phyloP scores from a whole-genome alignment of 2,113 vertebrate genomes.

The Elachura formosa region DNA sequence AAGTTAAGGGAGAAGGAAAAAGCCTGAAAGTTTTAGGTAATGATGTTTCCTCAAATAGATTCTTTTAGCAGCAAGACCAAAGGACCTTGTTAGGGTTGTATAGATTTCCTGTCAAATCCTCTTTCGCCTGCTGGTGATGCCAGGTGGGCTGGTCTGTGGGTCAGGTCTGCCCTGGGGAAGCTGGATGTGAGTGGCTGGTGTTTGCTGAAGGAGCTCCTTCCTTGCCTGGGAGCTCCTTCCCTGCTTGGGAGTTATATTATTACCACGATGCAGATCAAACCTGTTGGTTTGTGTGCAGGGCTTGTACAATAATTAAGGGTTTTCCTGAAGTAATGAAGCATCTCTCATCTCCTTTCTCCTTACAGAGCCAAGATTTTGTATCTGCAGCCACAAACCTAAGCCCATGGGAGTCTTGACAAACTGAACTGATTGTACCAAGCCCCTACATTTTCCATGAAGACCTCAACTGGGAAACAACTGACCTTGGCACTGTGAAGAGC shows the following conservation, averaged over 20 bases:
- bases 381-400: not conserved
- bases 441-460: not conserved
- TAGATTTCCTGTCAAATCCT: not conserved
- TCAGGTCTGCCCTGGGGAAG: not conserved
- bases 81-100: not conserved
- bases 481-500: not conserved
- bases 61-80: not conserved
- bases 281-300: not conserved
- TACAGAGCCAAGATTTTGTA: not conserved
- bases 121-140: not conserved
- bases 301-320: not conserved
- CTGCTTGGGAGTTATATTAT: not conserved
- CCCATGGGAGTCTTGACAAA: fast-evolving
- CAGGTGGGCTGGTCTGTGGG: not conserved
- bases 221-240: too few species aligned
- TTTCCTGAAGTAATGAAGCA: not conserved
- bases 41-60: not conserved
- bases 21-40: not conserved
- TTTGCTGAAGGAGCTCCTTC: not conserved
- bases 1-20: not conserved
- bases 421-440: not conserved
- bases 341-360: not conserved
- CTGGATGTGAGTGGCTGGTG: not conserved
- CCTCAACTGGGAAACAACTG: not conserved
- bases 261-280: not conserved